Conservation (phyloP, 2,888 invertebrate genomes). For the Ichneumoninae sp. region DNA sequence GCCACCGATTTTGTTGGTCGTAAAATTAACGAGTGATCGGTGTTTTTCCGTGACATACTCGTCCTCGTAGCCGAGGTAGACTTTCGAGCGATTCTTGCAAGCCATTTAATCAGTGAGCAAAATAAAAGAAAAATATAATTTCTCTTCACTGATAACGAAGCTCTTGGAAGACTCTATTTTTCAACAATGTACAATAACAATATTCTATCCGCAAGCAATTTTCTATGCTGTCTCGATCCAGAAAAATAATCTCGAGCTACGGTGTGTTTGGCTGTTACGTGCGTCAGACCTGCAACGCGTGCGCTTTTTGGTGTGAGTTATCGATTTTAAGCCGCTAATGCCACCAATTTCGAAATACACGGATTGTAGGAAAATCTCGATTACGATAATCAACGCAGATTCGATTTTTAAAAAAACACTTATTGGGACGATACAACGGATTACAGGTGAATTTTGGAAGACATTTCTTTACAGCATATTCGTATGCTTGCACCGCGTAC, state of each 20-base stretch:
- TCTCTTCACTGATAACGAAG: not conserved
- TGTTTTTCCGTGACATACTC: conserved; percentile 91
- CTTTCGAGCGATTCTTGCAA: conserved; percentile 86
- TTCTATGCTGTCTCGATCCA: conserved; percentile 9
- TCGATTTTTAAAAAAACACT: not conserved
- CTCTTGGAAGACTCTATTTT: conserved; percentile 10
- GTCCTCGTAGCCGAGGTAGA: conserved; percentile 92
- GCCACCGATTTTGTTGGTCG: conserved; percentile 94
- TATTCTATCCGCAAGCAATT: not conserved
- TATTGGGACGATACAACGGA: not conserved
- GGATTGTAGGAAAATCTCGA: not conserved
- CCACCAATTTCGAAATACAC: conserved; percentile 27
- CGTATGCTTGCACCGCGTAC: conserved; percentile 10
- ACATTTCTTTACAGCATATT: conserved; percentile 28
- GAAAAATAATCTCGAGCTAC: conserved; percentile 2
- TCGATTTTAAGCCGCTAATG: conserved; percentile 57
- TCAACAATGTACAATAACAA: not conserved
- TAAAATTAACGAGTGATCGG: conserved; percentile 88
- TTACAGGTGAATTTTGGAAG: conserved; percentile 21
- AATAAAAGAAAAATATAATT: not conserved
- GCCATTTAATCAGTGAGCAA: conserved; percentile 77
- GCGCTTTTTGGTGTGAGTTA: conserved; percentile 58
- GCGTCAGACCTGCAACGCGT: conserved; percentile 63
- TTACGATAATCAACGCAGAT: not conserved
- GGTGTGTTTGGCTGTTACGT: conserved; percentile 39